Evolutionary conservation across 1,140 invertebrate species (phyloP), one percentile per base, ranked within the genome.

Genomic region (Campodea augens): DNA sequence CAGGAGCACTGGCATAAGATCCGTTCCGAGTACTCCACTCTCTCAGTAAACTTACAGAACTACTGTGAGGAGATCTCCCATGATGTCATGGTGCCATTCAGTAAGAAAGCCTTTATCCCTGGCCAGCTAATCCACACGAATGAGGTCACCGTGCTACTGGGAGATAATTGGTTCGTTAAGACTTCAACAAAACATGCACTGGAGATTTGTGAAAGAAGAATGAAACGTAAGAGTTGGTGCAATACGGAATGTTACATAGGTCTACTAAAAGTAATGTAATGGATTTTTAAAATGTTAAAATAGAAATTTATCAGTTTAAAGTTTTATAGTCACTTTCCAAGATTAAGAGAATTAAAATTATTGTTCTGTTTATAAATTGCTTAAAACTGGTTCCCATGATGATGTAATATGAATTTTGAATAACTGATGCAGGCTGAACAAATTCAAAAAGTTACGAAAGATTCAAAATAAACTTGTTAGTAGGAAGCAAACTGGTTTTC

Each of bases 91-190:
- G 70, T 80, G 2, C 78, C 77, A 5, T 61, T 81, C 52, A 74
- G 75, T 10, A 64, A 66, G 25, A 56, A 68, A 42, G 79, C 77
- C 1, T 70, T 80, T 40, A 73, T 79, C 65, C 73, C 69, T 51
- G 79, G 78, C 21, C 67, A 71, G 53, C 54, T 82, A 23, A 66
- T 70, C 18, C 76, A 82, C 49, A 81, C 78, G 1, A 82, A 81
- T 62, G 77, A 81, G 62, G 67, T 81, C 18, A 55, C 76, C 32
- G 72, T 75, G 22, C 63, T 70, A 3, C 55, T 81, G 7, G 78
- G 79, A 22, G 74, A 78, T 50, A 73, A 74, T 49, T 81, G 74
- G 59, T 82, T 82, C 65, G 71, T 66, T 12, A 77, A 81, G 50
- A 66, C 74, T 39, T 77, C 73, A 32, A 67, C 74, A 4, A 65